These are phyloP conservation scores for Anabacerthia variegaticeps DNA, from an alignment of 2,797 vertebrate genomes.

Conservation along the genomic window DNA sequence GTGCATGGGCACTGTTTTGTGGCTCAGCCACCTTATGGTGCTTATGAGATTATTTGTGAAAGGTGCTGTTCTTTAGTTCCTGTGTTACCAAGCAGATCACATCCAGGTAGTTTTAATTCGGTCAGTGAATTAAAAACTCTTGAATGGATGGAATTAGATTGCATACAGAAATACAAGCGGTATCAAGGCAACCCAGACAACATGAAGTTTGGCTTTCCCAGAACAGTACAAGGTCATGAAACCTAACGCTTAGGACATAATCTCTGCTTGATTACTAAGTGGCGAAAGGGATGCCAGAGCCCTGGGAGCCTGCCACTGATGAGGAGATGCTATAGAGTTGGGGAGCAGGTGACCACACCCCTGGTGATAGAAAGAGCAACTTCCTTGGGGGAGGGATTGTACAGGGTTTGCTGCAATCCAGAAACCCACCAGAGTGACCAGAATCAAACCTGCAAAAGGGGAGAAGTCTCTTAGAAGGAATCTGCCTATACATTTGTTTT, in stretches of 20 bases:
- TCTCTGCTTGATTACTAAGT: background rate
- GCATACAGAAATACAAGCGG: fast-evolving
- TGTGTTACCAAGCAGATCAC: background rate
- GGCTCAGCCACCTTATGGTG: background rate
- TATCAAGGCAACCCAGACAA: background rate
- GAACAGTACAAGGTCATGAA: background rate
- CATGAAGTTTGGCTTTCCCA: background rate
- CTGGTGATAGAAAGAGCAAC: background rate
- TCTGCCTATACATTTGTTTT: background rate
- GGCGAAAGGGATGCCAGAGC: background rate
- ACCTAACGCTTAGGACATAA: background rate
- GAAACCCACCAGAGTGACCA: background rate
- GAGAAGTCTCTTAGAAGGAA: background rate
- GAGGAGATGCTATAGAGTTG: background rate
- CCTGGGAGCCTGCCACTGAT: background rate
- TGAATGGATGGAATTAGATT: background rate
- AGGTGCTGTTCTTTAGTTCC: background rate
- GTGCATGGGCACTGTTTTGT: background rate
- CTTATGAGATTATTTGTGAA: background rate
- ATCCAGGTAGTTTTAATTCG: background rate
- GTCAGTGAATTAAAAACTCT: background rate
- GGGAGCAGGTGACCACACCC: background rate
- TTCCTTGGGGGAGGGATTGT: background rate
- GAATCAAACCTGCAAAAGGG: background rate
- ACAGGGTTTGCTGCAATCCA: background rate